phyloP scores from a whole-genome alignment of 1,140 invertebrate species.

The Leptopilina clavipes region DNA sequence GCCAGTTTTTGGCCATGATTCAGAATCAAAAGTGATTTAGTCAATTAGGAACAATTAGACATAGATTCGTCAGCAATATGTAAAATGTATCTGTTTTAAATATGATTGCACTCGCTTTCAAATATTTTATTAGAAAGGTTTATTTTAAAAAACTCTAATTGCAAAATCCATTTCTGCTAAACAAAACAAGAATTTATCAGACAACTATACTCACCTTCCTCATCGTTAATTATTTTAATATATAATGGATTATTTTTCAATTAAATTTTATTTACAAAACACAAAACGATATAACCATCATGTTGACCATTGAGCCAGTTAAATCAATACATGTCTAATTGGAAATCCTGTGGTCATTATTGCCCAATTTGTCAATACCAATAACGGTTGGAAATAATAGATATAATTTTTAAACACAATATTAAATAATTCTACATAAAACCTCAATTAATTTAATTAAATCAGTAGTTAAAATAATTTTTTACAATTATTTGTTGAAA shows the following conservation, averaged over 20 bases:
- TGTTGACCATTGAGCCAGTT: neutral
- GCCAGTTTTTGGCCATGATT: too few species aligned
- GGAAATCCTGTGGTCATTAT: constrained; percentile 11
- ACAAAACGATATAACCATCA: neutral
- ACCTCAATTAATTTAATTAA: too few species aligned
- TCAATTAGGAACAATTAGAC: too few species aligned
- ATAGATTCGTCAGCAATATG: too few species aligned
- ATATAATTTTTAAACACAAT: too few species aligned
- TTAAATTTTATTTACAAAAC: neutral
- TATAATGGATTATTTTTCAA: neutral
- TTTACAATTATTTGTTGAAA: neutral
- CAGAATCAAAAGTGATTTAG: too few species aligned
- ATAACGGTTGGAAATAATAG: neutral
- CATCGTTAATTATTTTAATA: neutral
- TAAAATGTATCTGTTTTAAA: constrained; percentile 55
- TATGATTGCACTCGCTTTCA: constrained; percentile 49
- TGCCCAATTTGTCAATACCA: neutral
- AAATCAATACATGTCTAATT: constrained; percentile 21
- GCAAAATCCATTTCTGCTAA: neutral
- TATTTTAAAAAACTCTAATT: neutral
- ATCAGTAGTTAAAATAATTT: too few species aligned
- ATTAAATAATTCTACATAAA: neutral
- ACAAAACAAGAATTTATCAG: too few species aligned
- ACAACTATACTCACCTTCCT: neutral
- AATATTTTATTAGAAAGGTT: constrained; percentile 39